Conservation (phyloP, 2,113 vertebrate genomes). For the Struthidea cinerea region DNA sequence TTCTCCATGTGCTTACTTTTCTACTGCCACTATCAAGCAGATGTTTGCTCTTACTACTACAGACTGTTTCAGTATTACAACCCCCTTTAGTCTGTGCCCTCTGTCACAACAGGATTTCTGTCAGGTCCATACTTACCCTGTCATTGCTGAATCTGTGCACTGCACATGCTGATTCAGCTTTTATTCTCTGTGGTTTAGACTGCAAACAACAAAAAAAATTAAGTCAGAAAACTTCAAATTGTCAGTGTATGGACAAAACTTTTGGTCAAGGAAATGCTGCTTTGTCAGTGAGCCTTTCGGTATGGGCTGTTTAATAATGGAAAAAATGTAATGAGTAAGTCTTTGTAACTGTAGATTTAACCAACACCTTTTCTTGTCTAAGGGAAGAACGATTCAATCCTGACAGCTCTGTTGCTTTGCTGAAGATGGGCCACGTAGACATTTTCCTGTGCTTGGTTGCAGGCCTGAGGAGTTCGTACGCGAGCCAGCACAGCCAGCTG, state of each 20-base stretch:
- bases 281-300: neutral
- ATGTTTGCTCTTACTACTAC: neutral
- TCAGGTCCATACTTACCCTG: neutral
- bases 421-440: accelerated
- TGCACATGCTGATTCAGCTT: neutral
- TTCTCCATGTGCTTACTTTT: neutral
- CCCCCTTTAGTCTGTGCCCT: neutral
- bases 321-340: neutral
- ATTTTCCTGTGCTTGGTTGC: neutral
- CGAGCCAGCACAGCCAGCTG: slow-evolving; percentile 91
- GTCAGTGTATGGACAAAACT: neutral
- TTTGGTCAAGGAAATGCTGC: neutral
- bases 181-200: neutral
- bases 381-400: neutral
- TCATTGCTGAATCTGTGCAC: neutral
- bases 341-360: neutral
- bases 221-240: neutral
- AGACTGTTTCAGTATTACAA: neutral
- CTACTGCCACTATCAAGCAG: neutral
- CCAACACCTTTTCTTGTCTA: neutral
- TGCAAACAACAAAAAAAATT: neutral
- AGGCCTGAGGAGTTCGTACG: slow-evolving; percentile 90
- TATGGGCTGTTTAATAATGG: neutral
- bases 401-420: neutral
- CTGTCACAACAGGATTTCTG: neutral